Conservation (phyloP, 2,888 invertebrate species). For the Polyploca ridens region DNA sequence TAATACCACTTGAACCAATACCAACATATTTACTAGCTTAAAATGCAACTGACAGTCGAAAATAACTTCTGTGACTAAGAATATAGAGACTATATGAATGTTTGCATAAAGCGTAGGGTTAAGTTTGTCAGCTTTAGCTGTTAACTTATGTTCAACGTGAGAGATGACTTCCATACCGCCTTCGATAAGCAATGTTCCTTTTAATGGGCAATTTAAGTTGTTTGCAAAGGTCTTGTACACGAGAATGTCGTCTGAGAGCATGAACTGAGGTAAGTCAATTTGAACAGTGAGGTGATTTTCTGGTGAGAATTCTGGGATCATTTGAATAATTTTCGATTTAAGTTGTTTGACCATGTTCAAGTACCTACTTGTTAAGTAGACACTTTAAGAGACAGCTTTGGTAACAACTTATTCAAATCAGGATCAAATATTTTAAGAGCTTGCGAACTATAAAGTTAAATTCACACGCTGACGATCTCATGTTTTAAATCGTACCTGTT, state of each 20-base stretch:
- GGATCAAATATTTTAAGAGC: not conserved
- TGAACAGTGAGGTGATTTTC: not conserved
- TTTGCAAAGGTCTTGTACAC: not conserved
- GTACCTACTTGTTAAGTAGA: not conserved
- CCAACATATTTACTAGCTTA: constrained; percentile 30
- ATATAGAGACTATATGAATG: not conserved
- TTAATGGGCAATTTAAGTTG: constrained; percentile 12
- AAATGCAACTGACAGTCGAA: constrained; percentile 21
- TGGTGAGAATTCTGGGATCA: not conserved
- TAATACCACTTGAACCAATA: constrained; percentile 48
- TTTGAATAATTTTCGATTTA: constrained; percentile 6
- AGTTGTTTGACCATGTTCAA: not conserved
- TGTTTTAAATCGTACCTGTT: not conserved
- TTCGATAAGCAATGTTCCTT: constrained; percentile 36
- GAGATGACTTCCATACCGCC: constrained; percentile 27
- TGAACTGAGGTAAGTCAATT: constrained; percentile 1
- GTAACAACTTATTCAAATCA: constrained; percentile 2
- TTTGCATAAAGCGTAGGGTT: not conserved
- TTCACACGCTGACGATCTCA: not conserved
- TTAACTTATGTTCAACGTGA: constrained; percentile 29
- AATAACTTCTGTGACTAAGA: constrained; percentile 23
- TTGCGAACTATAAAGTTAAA: not conserved
- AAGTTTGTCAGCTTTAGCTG: constrained; percentile 11
- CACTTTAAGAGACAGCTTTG: constrained; percentile 1
- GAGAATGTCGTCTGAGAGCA: not conserved